Evolutionary conservation across 2,113 vertebrate genomes (phyloP).

Genomic region (Petrocephalus zakoni): DNA sequence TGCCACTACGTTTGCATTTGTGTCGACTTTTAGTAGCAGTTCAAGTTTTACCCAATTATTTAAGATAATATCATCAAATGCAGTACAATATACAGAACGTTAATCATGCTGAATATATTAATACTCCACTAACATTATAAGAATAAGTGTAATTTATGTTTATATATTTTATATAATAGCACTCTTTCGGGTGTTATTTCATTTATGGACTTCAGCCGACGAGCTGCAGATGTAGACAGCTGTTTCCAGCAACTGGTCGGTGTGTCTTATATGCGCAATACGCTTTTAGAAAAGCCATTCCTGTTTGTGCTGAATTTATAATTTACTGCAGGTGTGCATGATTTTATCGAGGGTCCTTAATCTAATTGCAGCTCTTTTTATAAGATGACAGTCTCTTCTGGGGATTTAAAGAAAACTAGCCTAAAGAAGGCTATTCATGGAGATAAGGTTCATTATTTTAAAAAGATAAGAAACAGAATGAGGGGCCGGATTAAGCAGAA

Average conservation of each 20-base stretch:
- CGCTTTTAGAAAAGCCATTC: not conserved
- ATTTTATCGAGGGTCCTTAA: slow-evolving; percentile 23
- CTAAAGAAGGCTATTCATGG: not conserved
- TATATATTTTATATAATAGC: not conserved
- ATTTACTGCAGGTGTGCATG: slow-evolving; percentile 3
- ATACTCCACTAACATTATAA: not conserved
- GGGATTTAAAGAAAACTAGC: not conserved
- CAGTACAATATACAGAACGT: not conserved
- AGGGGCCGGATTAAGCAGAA: slow-evolving; percentile 8
- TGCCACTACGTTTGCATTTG: not conserved
- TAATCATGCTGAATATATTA: not conserved
- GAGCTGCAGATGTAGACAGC: not conserved
- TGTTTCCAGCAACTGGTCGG: not conserved
- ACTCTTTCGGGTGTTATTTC: not conserved
- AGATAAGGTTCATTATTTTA: slow-evolving; percentile 23
- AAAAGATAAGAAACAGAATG: not conserved
- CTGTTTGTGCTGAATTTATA: slow-evolving; percentile 2
- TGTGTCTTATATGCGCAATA: not conserved
- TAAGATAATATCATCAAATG: not conserved
- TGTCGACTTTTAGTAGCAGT: not conserved
- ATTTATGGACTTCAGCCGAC: not conserved
- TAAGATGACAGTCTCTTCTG: slow-evolving; percentile 6
- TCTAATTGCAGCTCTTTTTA: slow-evolving; percentile 7
- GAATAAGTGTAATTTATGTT: not conserved
- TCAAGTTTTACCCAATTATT: not conserved